Base-by-base conservation (phyloP, 2,888 invertebrate genomes). In the Leucozona laternaria region DNA sequence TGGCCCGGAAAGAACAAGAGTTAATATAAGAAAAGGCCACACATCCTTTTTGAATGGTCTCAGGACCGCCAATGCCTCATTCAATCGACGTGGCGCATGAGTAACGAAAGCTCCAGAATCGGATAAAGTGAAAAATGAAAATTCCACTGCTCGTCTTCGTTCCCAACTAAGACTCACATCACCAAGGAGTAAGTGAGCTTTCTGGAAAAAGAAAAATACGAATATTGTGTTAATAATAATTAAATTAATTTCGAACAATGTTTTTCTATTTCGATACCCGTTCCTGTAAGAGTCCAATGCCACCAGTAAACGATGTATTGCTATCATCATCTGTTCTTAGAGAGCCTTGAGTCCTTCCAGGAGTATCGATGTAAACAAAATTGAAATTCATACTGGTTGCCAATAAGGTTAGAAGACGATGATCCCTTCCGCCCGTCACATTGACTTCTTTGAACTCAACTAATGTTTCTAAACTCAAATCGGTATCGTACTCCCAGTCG, bases 71-170 rank as follows among this genome's bases (percentile, higher is more conserved):
- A 96, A 90, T 0, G 96, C 96, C 90, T 96, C 96, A 88, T 96
- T 96, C 0, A 96, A 92, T 78, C 94, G 94, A 0, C 95, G 94
- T 0, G 96, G 96, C 0, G 96, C 95, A 88, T 96, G 96, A 0
- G 96, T 96, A 1, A 96, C 93, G 90, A 96, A 96, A 0, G 96
- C 96, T 0, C 96, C 96, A 20, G 96, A 96, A 89, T 96, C 96
- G 0, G 96, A 96, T 48, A 96, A 92, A 0, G 96, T 96, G 73
- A 96, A 93, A 89, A 96, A 96, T 0, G 96, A 96, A 92, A 96
- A 96, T 89, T 96, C 96, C 0, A 96, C 95, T 0, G 95, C 95
- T 89, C 95, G 95, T 15, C 95, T 93, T 4, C 96, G 93, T 89
- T 96, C 96, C 93, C 95, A 95, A 0, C 96, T 96, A 89, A 96